Conservation (phyloP, 2,113 vertebrate species). For the Collichthys lucidus region DNA sequence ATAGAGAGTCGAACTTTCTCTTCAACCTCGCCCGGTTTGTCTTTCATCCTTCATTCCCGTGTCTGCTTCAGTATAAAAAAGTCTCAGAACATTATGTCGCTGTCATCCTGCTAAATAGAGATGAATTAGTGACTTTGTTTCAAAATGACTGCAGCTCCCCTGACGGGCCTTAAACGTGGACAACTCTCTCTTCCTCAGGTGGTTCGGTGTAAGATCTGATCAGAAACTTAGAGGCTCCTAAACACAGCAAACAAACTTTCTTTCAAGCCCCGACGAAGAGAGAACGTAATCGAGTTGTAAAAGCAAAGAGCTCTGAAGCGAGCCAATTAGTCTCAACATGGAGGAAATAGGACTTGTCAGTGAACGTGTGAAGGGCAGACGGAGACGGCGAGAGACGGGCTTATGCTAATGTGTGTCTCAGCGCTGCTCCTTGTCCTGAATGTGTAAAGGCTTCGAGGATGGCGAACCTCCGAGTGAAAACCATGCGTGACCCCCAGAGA, state of each 20-base stretch:
- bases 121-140: conserved; percentile 28
- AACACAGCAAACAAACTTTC: conserved; percentile 22
- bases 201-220: background rate
- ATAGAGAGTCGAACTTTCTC: conserved; percentile 33
- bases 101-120: conserved; percentile 34
- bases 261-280: conserved; percentile 1
- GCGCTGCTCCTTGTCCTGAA: conserved; percentile 49
- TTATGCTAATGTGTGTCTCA: conserved; percentile 61
- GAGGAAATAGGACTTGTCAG: conserved; percentile 45
- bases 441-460: conserved; percentile 25
- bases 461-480: conserved; percentile 43
- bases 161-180: background rate
- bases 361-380: conserved; percentile 45
- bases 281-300: conserved; percentile 23
- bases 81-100: background rate
- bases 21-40: background rate
- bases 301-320: conserved; percentile 2
- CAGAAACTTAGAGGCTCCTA: background rate
- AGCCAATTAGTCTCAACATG: conserved; percentile 45
- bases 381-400: conserved; percentile 7
- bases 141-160: conserved; percentile 13
- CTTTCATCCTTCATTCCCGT: background rate
- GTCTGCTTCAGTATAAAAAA: conserved; percentile 1
- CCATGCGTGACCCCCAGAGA: conserved; percentile 57
- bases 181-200: background rate